A percentile compares a stretch with the other conserved stretches of the same genome.
phyloP scores from a whole-genome alignment of 2,113 vertebrate species.

The Erinaceus europaeus region DNA sequence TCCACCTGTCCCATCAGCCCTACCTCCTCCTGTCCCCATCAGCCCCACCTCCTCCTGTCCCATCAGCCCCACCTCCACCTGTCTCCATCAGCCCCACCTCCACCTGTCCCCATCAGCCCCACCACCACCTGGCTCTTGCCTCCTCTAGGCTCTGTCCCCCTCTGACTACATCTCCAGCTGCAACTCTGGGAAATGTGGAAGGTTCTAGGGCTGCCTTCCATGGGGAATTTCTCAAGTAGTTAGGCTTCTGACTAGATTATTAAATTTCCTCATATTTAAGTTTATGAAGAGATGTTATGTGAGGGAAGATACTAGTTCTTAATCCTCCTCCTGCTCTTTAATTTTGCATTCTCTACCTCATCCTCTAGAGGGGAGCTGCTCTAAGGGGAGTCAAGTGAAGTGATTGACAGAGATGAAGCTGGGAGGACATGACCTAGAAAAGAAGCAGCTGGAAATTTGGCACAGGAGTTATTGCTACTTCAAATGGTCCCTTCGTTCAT shows the following conservation, averaged over 20 bases:
- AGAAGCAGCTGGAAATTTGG: conserved; percentile 22
- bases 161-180: neutral
- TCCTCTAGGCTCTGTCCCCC: neutral
- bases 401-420: neutral
- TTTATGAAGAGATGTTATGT: neutral
- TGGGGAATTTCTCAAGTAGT: neutral
- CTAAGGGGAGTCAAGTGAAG: conserved; percentile 6
- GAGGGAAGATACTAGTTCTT: conserved; percentile 12
- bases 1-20: neutral
- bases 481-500: no score
- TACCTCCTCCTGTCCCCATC: neutral
- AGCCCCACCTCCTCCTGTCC: neutral
- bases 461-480: neutral
- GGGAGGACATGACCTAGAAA: conserved; percentile 6
- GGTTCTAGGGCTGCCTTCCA: neutral
- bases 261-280: conserved; percentile 33
- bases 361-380: neutral
- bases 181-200: neutral
- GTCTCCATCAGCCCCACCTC: neutral
- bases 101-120: neutral
- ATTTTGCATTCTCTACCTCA: conserved; percentile 30
- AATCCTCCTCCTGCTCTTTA: conserved; percentile 20
- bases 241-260: conserved; percentile 5
- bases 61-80: neutral
- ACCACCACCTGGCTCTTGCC: rapidly evolving